phyloP scores from a whole-genome alignment of 2,113 vertebrate species.

The Antechinus stuartii region DNA sequence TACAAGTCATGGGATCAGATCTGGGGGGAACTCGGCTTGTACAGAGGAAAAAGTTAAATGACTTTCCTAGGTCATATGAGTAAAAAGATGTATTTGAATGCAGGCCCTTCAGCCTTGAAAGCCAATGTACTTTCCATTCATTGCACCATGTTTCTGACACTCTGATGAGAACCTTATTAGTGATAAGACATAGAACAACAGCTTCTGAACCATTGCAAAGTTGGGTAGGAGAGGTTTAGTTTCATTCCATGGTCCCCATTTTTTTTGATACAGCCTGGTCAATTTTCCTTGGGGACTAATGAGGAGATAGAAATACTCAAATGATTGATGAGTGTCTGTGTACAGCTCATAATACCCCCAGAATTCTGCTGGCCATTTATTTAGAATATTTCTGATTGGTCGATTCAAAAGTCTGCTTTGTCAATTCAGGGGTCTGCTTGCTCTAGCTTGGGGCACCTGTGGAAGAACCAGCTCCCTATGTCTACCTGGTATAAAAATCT shows the following conservation, averaged over 20 bases:
- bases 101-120: neutral
- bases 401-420: neutral
- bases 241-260: neutral
- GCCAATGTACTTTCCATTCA: neutral
- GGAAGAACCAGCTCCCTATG: neutral
- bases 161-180: neutral
- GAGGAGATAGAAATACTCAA: neutral
- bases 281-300: neutral
- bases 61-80: neutral
- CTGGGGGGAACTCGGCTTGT: neutral
- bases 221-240: neutral
- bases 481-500: neutral
- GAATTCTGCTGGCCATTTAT: neutral
- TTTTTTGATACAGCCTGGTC: neutral
- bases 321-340: neutral
- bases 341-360: neutral
- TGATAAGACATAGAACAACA: neutral
- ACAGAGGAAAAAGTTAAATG: neutral
- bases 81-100: neutral
- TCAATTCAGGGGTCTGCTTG: neutral
- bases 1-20: neutral
- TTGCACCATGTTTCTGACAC: neutral
- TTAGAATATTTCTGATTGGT: neutral
- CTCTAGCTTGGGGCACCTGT: neutral
- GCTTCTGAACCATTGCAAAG: neutral